These are phyloP conservation scores for Ameiurus melas DNA, from an alignment of 2,113 vertebrate species.

Conservation along the genomic window DNA sequence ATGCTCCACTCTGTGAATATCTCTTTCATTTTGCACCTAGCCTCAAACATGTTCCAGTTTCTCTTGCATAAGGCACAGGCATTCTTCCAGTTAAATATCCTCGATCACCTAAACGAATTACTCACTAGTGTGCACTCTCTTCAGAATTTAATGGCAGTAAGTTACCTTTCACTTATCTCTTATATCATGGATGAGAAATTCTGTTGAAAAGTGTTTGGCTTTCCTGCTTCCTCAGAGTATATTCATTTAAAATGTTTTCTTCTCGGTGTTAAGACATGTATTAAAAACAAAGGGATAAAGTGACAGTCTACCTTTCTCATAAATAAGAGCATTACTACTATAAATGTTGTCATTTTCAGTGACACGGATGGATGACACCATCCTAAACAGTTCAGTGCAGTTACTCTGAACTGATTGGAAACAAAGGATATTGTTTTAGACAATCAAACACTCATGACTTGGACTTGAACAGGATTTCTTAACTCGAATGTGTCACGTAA, in stretches of 20 bases:
- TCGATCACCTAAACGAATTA: conserved; percentile 55
- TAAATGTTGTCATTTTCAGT: background rate
- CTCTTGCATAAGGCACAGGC: conserved; percentile 35
- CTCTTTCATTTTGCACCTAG: conserved; percentile 24
- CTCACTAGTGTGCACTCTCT: conserved; percentile 51
- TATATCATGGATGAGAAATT: conserved; percentile 44
- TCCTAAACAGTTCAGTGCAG: background rate
- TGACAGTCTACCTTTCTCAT: conserved; percentile 12
- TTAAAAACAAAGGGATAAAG: conserved; percentile 41
- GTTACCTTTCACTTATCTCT: conserved; percentile 61
- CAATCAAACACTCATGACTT: conserved; percentile 2
- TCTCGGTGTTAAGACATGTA: conserved; percentile 46
- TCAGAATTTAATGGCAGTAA: conserved; percentile 63
- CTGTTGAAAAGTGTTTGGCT: conserved; percentile 58
- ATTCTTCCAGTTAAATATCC: conserved; percentile 49
- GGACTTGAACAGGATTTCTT: background rate
- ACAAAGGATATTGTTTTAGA: conserved; percentile 48
- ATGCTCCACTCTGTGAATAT: conserved; percentile 42
- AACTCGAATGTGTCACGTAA: background rate
- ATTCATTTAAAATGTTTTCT: conserved; percentile 57
- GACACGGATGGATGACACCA: background rate
- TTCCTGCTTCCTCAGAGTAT: conserved; percentile 54
- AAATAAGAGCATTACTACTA: background rate
- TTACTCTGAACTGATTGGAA: conserved; percentile 41
- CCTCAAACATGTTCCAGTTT: conserved; percentile 46